Evolutionary conservation across 1,140 invertebrate genomes (phyloP), one percentile per base, ranked within the genome.

Genomic region (Aradophagus sp.): DNA sequence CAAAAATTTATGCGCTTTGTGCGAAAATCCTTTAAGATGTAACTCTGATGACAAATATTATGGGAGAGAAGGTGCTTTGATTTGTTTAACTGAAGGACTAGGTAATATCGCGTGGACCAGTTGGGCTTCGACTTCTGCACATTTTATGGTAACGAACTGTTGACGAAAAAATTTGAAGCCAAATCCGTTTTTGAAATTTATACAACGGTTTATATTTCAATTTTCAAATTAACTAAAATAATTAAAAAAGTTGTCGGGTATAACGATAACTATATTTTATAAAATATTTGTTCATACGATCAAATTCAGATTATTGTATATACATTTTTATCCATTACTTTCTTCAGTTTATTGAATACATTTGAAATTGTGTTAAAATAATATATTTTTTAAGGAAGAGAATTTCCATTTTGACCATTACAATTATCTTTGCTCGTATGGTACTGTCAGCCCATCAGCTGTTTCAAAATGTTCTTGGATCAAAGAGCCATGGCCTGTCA

Each of bases 61-160:
- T 86, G 95, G 95, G 1, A 87, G 91, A 39, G 86, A 90, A 35
- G 95, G 95, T 5, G 90, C 93, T 0, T 83, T 96, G 1, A 84
- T 90, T 13, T 97, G 95, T 77, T 81, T 97, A 7, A 89, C 89
- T 10, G 91, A 92, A 62, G 90, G 90, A 12, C 85, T 86, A 2
- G 95, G 93, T 0, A 92, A 96, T 73, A 87, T 95, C 7, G 92
- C 93, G 16, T 97, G 95, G 90, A 89, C 93, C 0, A 89, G 92
- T 56, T 81, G 89, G n/a, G n/a, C n/a, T 1, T 88, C 89, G 44
- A 90, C 92, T 75, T 87, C 83, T 2, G 35, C 11, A 26, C 35
- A 63, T 45, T 55, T 50, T 13, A 29, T 0, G 12, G 39, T 48
- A 58, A 38, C 17, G 20, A 29, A 5, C 20, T 8, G 8, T 23